Evolutionary conservation across 2,113 vertebrate genomes (phyloP).

Genomic region (Zosterops pallidus): DNA sequence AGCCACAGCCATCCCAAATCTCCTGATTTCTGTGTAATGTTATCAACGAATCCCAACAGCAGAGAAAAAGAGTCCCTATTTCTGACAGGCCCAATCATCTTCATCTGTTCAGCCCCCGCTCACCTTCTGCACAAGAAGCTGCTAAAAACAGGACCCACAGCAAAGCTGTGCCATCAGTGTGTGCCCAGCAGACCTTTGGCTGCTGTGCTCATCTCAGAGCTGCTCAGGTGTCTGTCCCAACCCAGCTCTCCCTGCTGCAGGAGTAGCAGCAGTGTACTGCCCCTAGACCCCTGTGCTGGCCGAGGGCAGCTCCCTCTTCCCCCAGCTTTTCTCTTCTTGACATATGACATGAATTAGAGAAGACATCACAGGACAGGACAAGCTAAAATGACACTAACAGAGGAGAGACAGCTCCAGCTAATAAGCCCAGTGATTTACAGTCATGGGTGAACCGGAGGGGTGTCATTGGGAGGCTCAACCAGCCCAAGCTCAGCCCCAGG

Average conservation of each 20-base stretch:
- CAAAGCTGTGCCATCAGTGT: fast-evolving
- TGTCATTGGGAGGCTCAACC: not conserved
- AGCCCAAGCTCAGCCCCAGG: not conserved
- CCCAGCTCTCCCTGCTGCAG: not conserved
- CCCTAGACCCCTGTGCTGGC: not conserved
- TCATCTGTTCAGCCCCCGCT: not conserved
- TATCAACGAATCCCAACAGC: not conserved
- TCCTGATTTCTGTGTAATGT: not conserved
- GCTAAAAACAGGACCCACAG: not conserved
- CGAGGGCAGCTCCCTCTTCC: not conserved
- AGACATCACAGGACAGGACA: slow-evolving; percentile 6
- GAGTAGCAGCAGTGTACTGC: too few species aligned
- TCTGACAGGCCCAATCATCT: not conserved
- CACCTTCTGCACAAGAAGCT: not conserved
- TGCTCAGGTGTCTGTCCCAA: not conserved
- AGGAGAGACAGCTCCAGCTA: not conserved
- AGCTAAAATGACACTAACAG: not conserved
- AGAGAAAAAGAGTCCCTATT: not conserved
- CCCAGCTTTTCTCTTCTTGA: not conserved
- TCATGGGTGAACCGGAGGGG: fast-evolving
- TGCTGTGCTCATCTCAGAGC: not conserved
- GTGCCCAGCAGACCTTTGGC: not conserved
- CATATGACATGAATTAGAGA: not conserved
- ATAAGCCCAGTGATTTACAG: not conserved
- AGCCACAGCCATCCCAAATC: not conserved